A percentile compares a stretch with the other conserved stretches of the same genome.
Conservation (phyloP, 2,797 vertebrate species). For the Hipposideros larvatus region DNA sequence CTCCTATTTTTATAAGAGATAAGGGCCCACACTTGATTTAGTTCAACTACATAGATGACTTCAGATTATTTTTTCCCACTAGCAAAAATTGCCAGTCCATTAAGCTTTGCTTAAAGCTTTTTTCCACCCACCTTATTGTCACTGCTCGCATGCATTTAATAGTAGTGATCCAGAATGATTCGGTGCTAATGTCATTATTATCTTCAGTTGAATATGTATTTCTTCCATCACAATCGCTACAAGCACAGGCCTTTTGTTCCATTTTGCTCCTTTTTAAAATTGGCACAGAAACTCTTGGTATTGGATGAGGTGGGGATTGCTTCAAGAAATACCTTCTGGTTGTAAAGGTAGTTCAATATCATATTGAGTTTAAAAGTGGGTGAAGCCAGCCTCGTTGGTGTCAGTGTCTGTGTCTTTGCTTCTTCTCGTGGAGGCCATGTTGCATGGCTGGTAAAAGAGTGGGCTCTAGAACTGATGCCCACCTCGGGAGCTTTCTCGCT, state of each 20-base stretch:
- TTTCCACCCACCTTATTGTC: neutral
- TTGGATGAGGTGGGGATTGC: neutral
- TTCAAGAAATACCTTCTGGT: neutral
- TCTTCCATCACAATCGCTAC: neutral
- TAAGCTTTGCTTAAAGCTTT: neutral
- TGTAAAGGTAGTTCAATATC: neutral
- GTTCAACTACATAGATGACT: neutral
- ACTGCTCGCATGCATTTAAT: neutral
- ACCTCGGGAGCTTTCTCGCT: neutral
- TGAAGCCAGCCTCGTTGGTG: neutral
- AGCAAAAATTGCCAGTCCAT: neutral
- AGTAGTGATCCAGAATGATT: neutral
- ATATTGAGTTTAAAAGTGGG: neutral
- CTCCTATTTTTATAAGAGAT: neutral
- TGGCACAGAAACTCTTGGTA: neutral
- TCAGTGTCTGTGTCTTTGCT: neutral
- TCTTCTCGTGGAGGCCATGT: fast-evolving
- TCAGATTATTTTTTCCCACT: neutral
- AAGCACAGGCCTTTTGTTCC: neutral
- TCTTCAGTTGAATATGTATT: constrained; percentile 25
- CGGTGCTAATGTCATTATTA: neutral
- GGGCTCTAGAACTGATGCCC: neutral
- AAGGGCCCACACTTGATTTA: neutral
- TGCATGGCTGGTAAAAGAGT: neutral
- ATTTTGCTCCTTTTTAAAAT: neutral